Evolutionary conservation across 2,888 invertebrate species (phyloP), one percentile per base, ranked within the genome.

Genomic region (Hemicrepidius hirtus): DNA sequence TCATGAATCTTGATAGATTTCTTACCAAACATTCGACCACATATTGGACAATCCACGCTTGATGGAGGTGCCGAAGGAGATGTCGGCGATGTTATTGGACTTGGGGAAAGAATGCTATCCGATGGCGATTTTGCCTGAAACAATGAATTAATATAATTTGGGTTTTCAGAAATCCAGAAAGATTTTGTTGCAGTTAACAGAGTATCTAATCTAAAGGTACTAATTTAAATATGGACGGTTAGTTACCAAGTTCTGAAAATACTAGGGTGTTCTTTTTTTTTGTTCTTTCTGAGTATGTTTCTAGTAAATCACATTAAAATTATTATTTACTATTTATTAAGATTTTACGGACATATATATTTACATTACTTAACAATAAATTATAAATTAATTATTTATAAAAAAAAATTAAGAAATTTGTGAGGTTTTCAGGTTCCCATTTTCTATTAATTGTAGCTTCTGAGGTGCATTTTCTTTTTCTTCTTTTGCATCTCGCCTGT

Each of bases 1-100:
- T 92, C 91, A 82, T 93, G 93, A 74, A 92, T 91, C 64, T 87
- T 86, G 37, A 92, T 90, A 55, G 91, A 91, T 78, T 88, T 88
- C 0, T 89, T 87, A 32, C 92, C 92, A 80, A 92, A 93, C 80
- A 90, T 90, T 57, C 91, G 86, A 1, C 91, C 91, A 80, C 93
- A 93, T 77, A 91, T 89, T 82, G 90, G 90, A 80, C 93, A 93
- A 71, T 86, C 79, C 1, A 88, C 84, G n/a, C 83, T 83, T 10
- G 83, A 84, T 0, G 85, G 83, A 13, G 71, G 75, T 16, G 76
- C 66, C 10, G 62, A 18, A 41, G 73, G 69, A 28, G 65, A 65
- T 16, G 64, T 3, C 7, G 64, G 64, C 12, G 49, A 32, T 12
- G 66, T 40, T 12, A 13, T 18, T 9, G 53, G 88, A 82, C 76